A percentile compares a stretch with the other conserved stretches of the same genome.
phyloP scores from a whole-genome alignment of 2,888 invertebrate species.

The Sepiola atlantica region DNA sequence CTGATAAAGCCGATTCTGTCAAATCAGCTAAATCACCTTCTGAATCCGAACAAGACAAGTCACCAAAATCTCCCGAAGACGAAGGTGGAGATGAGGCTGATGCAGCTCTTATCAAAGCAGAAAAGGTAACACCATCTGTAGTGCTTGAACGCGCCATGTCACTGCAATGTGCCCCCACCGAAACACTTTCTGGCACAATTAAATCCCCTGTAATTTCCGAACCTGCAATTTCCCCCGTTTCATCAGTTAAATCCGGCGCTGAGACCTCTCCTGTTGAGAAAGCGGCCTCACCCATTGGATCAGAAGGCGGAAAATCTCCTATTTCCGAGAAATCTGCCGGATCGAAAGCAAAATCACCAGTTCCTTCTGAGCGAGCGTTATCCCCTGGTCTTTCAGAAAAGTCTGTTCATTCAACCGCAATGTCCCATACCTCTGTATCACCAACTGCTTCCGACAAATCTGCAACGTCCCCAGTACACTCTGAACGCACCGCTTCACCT shows the following conservation, averaged over 20 bases:
- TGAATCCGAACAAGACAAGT: not conserved
- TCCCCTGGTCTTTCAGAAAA: not conserved
- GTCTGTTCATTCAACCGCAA: slow-evolving; percentile 1
- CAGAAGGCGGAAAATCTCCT: not conserved
- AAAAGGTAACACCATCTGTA: not conserved
- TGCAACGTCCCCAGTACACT: not conserved
- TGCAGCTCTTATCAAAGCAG: not conserved
- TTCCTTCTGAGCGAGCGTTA: slow-evolving; percentile 35
- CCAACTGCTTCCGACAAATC: not conserved
- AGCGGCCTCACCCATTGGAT: slow-evolving; percentile 17
- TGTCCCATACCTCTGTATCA: not conserved
- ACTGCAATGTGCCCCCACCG: not conserved
- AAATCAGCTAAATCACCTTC: not conserved
- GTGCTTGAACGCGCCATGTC: not conserved
- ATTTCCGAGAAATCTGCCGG: not conserved
- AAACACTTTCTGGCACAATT: not conserved
- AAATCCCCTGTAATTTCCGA: slow-evolving; percentile 42
- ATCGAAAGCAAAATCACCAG: not conserved
- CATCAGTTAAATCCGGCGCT: not conserved
- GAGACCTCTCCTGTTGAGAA: not conserved
- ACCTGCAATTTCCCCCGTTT: not conserved
- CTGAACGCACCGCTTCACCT: not conserved
- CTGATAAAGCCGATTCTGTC: slow-evolving; percentile 14
- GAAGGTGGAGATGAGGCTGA: not conserved
- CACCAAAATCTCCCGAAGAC: not conserved